Evolutionary conservation across 2,797 vertebrate species (phyloP).

Genomic region (Myripristis jacobus): DNA sequence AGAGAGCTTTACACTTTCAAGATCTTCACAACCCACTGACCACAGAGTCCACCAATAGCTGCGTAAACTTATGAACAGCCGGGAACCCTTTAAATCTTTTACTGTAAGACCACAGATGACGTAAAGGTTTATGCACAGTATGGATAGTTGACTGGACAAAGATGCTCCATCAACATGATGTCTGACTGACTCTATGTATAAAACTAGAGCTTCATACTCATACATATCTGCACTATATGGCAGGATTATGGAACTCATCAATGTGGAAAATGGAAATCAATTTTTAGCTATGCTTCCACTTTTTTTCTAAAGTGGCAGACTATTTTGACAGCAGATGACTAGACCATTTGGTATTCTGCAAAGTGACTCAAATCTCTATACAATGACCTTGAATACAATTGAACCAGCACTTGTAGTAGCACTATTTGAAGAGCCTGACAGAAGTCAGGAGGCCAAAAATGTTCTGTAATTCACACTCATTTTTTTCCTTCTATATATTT

Average conservation of each 20-base stretch:
- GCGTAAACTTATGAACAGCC: slow-evolving; percentile 33
- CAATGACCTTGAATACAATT: not conserved
- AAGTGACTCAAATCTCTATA: not conserved
- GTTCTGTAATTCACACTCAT: not conserved
- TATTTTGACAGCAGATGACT: slow-evolving; percentile 8
- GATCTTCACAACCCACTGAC: slow-evolving; percentile 65
- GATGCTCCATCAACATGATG: not conserved
- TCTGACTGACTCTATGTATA: not conserved
- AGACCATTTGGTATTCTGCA: not conserved
- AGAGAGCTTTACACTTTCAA: slow-evolving; percentile 57
- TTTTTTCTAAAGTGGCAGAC: slow-evolving; percentile 6
- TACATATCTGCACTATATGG: not conserved
- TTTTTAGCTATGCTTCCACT: not conserved
- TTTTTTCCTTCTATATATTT: not conserved
- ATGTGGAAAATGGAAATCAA: not conserved
- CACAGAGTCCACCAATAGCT: slow-evolving; percentile 23
- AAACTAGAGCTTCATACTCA: not conserved
- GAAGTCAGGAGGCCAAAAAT: not conserved
- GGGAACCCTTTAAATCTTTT: slow-evolving; percentile 30
- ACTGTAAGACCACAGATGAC: slow-evolving; percentile 12
- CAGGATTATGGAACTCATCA: not conserved
- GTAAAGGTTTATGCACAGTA: slow-evolving; percentile 3
- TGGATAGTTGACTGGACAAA: slow-evolving; percentile 9
- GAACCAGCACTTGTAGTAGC: not conserved
- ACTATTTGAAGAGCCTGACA: not conserved